Conservation (phyloP, 92 coral and sea anemone genomes). For the Isaurus tuberculatus region DNA sequence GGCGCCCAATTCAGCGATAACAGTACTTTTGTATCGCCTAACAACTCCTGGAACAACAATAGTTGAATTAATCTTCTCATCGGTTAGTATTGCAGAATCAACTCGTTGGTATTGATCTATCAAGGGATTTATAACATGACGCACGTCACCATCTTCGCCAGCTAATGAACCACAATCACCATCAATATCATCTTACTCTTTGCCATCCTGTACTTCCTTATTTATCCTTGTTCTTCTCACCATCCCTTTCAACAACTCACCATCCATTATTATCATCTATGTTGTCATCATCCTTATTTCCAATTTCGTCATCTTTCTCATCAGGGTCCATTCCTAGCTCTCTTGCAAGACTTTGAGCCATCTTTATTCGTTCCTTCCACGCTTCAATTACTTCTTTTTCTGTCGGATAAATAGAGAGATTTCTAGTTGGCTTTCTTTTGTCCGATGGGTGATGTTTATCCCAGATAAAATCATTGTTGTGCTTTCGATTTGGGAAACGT, state of each 20-base stretch:
- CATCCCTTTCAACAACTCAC: too few relatives aligned
- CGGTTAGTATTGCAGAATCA: background rate
- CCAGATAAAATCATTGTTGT: constrained; percentile 61
- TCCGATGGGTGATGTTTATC: constrained; percentile 53
- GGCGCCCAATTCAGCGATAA: constrained; percentile 55
- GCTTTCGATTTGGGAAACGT: constrained; percentile 51
- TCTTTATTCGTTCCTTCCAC: constrained; percentile 53
- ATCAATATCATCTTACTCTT: constrained; percentile 26
- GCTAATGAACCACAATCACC: constrained; percentile 14
- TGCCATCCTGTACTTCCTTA: constrained; percentile 25
- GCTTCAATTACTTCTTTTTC: constrained; percentile 31
- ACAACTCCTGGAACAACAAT: constrained; percentile 58
- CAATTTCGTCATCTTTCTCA: constrained; percentile 21
- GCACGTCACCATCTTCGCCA: constrained; percentile 43
- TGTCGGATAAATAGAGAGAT: constrained; percentile 39
- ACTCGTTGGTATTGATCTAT: constrained; percentile 33
- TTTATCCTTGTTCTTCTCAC: constrained; percentile 39
- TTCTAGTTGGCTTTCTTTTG: constrained; percentile 34
- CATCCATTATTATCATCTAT: constrained; percentile 3
- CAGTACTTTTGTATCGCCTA: constrained; percentile 58
- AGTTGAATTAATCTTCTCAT: constrained; percentile 38
- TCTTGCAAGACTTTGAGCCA: constrained; percentile 53
- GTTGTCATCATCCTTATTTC: constrained; percentile 1
- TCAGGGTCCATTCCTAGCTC: constrained; percentile 48
- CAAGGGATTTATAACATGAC: constrained; percentile 57